Conservation (phyloP, 2,888 invertebrate genomes). For the Pogonocherus hispidulus region DNA sequence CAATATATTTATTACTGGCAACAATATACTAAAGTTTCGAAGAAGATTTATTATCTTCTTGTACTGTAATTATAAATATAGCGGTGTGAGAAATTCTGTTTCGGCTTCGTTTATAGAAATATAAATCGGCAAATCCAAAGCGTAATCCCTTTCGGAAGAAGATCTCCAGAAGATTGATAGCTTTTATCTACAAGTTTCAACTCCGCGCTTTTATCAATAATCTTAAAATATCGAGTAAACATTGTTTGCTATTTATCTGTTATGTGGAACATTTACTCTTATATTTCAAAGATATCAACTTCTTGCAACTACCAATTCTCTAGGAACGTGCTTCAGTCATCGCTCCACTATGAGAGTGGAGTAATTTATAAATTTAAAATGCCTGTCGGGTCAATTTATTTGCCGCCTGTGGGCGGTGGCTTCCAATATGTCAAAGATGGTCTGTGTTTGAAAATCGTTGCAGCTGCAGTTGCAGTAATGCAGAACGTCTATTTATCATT, state of each 20-base stretch:
- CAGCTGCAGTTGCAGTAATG: slow-evolving; percentile 15
- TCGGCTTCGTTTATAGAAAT: not conserved
- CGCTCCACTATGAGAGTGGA: not conserved
- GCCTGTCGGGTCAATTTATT: slow-evolving; percentile 19
- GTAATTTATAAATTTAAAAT: slow-evolving; percentile 26
- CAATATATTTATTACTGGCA: no score
- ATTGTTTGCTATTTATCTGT: slow-evolving; percentile 16
- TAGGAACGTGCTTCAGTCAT: slow-evolving; percentile 5
- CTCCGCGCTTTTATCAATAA: slow-evolving; percentile 8
- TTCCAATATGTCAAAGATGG: slow-evolving; percentile 14
- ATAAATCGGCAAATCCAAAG: not conserved
- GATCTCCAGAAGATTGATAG: slow-evolving; percentile 9
- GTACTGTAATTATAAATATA: no score
- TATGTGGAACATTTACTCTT: not conserved
- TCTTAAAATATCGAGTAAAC: slow-evolving; percentile 13
- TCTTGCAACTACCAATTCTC: slow-evolving; percentile 1
- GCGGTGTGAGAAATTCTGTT: no score
- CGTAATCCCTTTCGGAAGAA: not conserved
- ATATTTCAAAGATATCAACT: slow-evolving; percentile 4
- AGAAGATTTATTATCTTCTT: no score
- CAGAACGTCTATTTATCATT: not conserved
- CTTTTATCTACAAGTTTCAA: not conserved
- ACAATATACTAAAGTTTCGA: no score
- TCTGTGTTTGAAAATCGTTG: slow-evolving; percentile 7
- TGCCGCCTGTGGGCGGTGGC: not conserved